Conservation (phyloP, 2,797 vertebrate species). For the Echiichthys vipera region DNA sequence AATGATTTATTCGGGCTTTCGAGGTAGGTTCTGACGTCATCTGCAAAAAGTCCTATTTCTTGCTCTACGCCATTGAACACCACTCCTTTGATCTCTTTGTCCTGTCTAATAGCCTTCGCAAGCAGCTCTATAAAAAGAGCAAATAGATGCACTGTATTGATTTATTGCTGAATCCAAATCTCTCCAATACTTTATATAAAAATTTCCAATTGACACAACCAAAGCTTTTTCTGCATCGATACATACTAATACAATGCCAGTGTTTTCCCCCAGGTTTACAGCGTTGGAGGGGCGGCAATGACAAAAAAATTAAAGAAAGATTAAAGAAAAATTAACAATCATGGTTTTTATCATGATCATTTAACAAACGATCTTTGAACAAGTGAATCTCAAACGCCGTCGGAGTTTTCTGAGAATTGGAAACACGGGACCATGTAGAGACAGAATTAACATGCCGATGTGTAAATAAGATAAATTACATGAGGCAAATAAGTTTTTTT, state of each 20-base stretch:
- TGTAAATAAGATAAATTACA: too few species aligned
- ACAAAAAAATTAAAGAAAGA: too few species aligned
- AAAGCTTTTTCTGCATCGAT: not conserved
- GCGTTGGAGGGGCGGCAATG: too few species aligned
- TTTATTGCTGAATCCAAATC: constrained; percentile 6
- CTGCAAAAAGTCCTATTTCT: not conserved
- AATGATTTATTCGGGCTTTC: not conserved
- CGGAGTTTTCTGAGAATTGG: too few species aligned
- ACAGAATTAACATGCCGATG: too few species aligned
- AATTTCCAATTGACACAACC: not conserved
- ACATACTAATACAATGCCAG: not conserved
- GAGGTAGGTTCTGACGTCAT: not conserved
- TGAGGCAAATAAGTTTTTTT: too few species aligned
- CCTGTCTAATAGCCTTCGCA: not conserved
- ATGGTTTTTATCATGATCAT: too few species aligned
- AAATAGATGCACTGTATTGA: not conserved
- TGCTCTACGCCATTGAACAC: not conserved
- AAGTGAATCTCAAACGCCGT: too few species aligned
- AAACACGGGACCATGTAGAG: too few species aligned
- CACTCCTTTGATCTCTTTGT: not conserved
- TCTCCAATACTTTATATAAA: not conserved
- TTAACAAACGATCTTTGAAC: too few species aligned
- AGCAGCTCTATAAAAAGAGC: not conserved
- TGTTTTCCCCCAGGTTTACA: too few species aligned
- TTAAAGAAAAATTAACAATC: too few species aligned